Evolutionary conservation across 2,888 invertebrate species (phyloP).

Genomic region (Pyrgus malvae): DNA sequence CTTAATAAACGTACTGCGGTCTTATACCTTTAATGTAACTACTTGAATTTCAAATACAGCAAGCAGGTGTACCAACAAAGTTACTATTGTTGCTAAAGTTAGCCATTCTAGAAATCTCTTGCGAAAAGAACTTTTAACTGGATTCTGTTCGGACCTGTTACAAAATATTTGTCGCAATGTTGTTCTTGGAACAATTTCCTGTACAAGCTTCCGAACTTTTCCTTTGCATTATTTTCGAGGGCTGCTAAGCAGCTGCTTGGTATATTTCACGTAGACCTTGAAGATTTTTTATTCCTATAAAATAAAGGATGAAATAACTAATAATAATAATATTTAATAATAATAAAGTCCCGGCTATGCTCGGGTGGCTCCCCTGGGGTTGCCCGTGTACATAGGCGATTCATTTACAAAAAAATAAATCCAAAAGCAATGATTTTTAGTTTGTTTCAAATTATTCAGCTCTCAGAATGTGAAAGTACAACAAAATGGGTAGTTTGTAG

Average conservation of each 20-base stretch:
- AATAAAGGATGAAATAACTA: too few species aligned
- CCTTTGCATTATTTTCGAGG: not conserved
- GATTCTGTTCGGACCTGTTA: slow-evolving; percentile 9
- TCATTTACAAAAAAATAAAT: too few species aligned
- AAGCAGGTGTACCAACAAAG: not conserved
- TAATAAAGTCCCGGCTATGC: too few species aligned
- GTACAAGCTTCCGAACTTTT: not conserved
- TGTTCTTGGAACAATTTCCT: not conserved
- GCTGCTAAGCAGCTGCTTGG: not conserved
- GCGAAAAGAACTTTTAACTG: slow-evolving; percentile 15
- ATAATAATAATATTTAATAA: too few species aligned
- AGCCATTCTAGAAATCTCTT: slow-evolving; percentile 1
- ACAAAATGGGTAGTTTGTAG: too few species aligned
- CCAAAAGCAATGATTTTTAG: too few species aligned
- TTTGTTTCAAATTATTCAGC: too few species aligned
- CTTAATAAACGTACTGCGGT: too few species aligned
- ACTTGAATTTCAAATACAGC: not conserved
- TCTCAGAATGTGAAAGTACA: too few species aligned
- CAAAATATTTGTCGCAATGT: slow-evolving; percentile 5
- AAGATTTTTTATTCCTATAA: not conserved
- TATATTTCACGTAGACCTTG: not conserved
- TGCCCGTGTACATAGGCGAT: too few species aligned
- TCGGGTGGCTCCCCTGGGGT: too few species aligned
- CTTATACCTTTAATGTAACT: too few species aligned
- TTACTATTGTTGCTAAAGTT: not conserved